Percentiles rank a stretch among this genome's conserved stretches.
These are phyloP conservation scores for Falco concolor DNA, from an alignment of 2,797 vertebrate genomes.

Conservation along the genomic window DNA sequence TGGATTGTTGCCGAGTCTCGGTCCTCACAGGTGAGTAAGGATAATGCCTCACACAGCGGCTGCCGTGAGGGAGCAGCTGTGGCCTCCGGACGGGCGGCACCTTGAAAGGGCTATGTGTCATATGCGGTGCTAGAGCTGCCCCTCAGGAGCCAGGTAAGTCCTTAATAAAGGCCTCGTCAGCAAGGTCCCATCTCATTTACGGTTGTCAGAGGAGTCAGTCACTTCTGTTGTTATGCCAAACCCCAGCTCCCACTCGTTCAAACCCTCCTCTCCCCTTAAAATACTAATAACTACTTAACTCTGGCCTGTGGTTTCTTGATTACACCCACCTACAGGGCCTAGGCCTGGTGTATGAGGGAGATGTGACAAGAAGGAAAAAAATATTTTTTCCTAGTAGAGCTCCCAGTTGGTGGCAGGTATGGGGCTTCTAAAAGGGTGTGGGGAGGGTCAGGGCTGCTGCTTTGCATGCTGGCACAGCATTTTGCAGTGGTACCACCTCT, in stretches of 20 bases:
- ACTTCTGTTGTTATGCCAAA: not conserved
- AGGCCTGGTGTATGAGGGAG: not conserved
- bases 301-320: not conserved
- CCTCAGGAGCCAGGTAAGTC: not conserved
- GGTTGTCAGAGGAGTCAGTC: not conserved
- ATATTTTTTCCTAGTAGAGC: not conserved
- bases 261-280: not conserved
- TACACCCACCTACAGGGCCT: not conserved
- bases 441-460: not conserved
- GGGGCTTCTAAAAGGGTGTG: accelerated
- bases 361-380: not conserved
- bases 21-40: no score
- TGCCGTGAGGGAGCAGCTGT: not conserved
- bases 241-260: not conserved
- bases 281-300: not conserved
- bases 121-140: not conserved
- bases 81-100: not conserved
- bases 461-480: not conserved
- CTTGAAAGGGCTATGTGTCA: not conserved
- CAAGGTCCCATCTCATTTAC: accelerated
- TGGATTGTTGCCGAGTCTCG: not conserved
- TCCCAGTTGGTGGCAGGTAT: not conserved
- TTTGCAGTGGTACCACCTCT: not conserved
- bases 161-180: not conserved
- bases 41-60: not conserved